Evolutionary conservation across 2,797 vertebrate genomes (phyloP).

Genomic region (Rhabdophis nuchalis): DNA sequence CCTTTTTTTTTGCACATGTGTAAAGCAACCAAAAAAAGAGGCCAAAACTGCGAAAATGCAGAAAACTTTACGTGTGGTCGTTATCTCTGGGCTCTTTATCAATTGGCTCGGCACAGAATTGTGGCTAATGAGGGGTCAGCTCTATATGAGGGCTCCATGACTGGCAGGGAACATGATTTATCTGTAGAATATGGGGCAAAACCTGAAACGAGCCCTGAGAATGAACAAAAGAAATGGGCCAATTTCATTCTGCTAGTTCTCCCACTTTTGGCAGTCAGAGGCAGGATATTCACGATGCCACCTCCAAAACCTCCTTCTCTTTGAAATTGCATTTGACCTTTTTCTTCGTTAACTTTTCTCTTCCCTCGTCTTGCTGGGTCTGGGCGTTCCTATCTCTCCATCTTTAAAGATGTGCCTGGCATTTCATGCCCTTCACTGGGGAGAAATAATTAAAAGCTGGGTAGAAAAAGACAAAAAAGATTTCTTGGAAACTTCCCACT

Average conservation of each 20-base stretch:
- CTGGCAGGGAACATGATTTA: background rate
- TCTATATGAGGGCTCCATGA: background rate
- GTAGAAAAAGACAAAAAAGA: background rate
- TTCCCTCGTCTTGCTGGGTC: background rate
- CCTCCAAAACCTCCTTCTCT: background rate
- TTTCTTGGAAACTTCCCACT: background rate
- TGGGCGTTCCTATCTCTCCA: background rate
- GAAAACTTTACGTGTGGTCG: background rate
- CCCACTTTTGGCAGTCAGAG: background rate
- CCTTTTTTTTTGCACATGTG: background rate
- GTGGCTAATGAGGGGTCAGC: background rate
- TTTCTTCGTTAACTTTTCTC: background rate
- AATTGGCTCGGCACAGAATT: background rate
- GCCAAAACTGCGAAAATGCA: background rate
- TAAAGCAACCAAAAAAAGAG: background rate
- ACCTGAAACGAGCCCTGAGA: too few relatives aligned
- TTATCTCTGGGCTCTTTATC: background rate
- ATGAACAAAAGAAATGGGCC: background rate
- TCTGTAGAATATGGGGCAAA: background rate
- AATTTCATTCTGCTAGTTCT: background rate
- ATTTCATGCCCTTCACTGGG: background rate
- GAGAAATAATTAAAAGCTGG: background rate
- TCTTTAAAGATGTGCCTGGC: background rate
- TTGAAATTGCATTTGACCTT: constrained; percentile 1
- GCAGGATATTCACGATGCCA: background rate